phyloP scores from a whole-genome alignment of 2,888 invertebrate genomes.

The Nomada hirtipes region DNA sequence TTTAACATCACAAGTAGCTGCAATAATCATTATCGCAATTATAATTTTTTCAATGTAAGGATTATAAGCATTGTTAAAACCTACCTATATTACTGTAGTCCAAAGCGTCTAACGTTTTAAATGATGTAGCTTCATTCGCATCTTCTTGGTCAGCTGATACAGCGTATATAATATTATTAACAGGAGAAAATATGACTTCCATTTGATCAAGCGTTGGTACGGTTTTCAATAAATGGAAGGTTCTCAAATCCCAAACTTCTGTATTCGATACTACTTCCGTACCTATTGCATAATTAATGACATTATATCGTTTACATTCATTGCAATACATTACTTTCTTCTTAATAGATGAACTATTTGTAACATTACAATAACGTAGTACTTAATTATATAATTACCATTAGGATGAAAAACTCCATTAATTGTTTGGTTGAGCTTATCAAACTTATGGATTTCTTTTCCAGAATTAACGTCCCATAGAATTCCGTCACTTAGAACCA shows the following conservation, averaged over 20 bases:
- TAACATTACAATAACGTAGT: background rate
- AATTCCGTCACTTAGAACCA: conserved; percentile 96
- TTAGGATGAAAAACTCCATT: conserved; percentile 99
- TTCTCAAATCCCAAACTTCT: conserved; percentile 99
- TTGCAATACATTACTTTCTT: background rate
- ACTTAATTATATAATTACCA: conserved; percentile 85
- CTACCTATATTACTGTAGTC: conserved; percentile 97
- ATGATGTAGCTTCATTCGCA: conserved; percentile 93
- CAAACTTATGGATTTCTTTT: conserved; percentile 97
- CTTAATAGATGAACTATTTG: background rate
- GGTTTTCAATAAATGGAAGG: conserved; percentile 96
- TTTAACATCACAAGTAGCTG: conserved; percentile 97
- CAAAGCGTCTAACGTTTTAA: conserved; percentile 96
- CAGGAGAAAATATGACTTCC: conserved; percentile 94
- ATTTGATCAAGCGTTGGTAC: conserved; percentile 97
- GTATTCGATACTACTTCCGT: conserved; percentile 99
- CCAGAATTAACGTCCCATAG: conserved; percentile 96
- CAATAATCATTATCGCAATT: conserved; percentile 65
- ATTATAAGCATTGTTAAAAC: conserved; percentile 62
- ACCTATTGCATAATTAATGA: conserved; percentile 80
- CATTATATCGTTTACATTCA: conserved; percentile 4
- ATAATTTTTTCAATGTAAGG: background rate
- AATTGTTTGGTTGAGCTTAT: conserved; percentile 97
- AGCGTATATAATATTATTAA: conserved; percentile 95
- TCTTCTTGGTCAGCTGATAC: conserved; percentile 91